These are phyloP conservation scores for Sebastes matsubarae DNA, from an alignment of 2,797 vertebrate genomes.

Conservation along the genomic window DNA sequence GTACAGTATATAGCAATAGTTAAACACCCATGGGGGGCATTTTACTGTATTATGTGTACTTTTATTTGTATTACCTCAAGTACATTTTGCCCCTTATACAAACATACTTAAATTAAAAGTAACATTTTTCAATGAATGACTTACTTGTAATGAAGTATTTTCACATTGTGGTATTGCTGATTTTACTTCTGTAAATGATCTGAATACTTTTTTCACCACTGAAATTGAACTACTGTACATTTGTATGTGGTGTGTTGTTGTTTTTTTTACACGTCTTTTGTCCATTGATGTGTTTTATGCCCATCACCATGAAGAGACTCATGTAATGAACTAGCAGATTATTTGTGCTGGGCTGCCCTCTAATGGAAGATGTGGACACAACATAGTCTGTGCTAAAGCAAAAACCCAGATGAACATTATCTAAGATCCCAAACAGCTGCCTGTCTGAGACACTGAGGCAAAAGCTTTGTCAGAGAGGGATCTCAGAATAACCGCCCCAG, in stretches of 20 bases:
- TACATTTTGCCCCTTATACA: not conserved
- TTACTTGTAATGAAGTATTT: not conserved
- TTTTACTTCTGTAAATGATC: not conserved
- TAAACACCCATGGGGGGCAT: not conserved
- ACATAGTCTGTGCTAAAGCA: not conserved
- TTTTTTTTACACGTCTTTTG: not conserved
- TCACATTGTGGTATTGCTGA: not conserved
- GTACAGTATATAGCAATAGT: not conserved
- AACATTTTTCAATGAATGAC: not conserved
- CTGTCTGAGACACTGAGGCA: not conserved
- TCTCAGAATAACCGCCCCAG: constrained; percentile 48
- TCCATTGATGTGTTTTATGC: not conserved
- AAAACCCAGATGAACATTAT: not conserved
- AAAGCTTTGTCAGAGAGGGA: not conserved
- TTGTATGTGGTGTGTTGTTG: not conserved
- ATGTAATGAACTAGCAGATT: not conserved
- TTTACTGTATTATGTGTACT: not conserved
- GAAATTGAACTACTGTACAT: no score
- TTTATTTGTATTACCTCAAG: not conserved
- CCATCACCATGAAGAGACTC: not conserved
- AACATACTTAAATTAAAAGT: not conserved
- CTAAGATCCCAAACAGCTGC: not conserved
- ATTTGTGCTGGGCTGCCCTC: not conserved
- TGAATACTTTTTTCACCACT: not conserved
- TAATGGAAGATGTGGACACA: not conserved